Evolutionary conservation across 2,888 invertebrate genomes (phyloP).

Genomic region (Autographa pulchrina): DNA sequence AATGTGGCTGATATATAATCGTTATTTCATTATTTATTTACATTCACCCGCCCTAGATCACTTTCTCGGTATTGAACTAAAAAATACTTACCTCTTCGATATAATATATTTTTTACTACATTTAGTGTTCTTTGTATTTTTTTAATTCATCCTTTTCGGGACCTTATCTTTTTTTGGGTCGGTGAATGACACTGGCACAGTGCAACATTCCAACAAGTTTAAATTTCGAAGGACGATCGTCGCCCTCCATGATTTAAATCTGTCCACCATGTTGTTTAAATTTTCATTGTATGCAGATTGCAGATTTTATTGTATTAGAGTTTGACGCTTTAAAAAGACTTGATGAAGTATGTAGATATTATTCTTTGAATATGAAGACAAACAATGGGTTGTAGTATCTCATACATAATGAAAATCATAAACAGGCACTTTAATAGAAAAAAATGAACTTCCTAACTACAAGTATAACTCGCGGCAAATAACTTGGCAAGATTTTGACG

Average conservation of each 20-base stretch:
- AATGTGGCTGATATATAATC: too few relatives aligned
- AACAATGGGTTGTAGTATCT: neutral
- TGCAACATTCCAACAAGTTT: neutral
- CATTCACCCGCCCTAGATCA: neutral
- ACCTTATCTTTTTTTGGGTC: too few relatives aligned
- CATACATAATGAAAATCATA: too few relatives aligned
- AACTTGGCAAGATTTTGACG: too few relatives aligned
- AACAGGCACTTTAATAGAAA: too few relatives aligned
- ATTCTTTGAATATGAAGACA: neutral
- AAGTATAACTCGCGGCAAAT: too few relatives aligned
- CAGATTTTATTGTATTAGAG: neutral
- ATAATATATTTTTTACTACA: too few relatives aligned
- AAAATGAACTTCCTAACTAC: too few relatives aligned
- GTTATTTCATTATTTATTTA: neutral
- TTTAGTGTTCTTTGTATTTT: too few relatives aligned
- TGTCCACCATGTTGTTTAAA: neutral
- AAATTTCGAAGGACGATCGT: conserved; percentile 7
- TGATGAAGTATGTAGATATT: neutral
- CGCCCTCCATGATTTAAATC: neutral
- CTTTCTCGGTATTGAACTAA: neutral
- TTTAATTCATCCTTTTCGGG: too few relatives aligned
- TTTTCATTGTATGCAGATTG: conserved; percentile 10
- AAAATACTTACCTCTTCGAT: neutral
- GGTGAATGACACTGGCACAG: neutral
- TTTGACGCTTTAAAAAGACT: neutral